Conservation (phyloP, 2,113 vertebrate genomes). For the Rhegmatorhina hoffmannsi region DNA sequence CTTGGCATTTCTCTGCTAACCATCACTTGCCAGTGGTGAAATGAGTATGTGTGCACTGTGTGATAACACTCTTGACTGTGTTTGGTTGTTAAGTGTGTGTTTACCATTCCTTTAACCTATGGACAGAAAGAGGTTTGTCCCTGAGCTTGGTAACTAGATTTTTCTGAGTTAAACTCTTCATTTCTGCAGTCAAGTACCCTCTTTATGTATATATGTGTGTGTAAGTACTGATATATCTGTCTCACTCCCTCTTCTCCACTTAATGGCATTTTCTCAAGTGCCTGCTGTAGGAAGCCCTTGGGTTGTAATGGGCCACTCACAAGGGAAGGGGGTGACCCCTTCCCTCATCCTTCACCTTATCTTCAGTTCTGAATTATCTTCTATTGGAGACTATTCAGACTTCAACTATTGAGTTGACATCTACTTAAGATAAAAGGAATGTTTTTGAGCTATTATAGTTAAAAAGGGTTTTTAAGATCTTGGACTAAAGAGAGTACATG, state of each 20-base stretch:
- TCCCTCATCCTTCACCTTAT: neutral
- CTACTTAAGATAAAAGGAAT: neutral
- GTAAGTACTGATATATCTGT: accelerated
- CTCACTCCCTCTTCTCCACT: neutral
- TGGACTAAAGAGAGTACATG: neutral
- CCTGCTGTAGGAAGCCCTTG: neutral
- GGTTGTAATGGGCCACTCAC: neutral
- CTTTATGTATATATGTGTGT: neutral
- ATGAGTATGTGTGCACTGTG: accelerated
- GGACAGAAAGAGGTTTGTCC: neutral
- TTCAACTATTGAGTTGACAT: neutral
- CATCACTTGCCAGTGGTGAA: neutral
- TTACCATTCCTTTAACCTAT: neutral
- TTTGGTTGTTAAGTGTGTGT: accelerated
- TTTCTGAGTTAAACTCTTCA: neutral
- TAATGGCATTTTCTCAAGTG: neutral
- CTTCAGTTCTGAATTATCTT: neutral
- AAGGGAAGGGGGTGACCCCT: neutral
- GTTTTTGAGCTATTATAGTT: neutral
- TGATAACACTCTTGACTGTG: accelerated
- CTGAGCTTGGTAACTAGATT: neutral
- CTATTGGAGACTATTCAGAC: neutral
- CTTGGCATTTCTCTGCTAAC: neutral
- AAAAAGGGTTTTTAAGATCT: neutral
- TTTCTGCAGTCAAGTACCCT: neutral